Conservation (phyloP, 2,888 invertebrate species). For the Notocelia uddmanniana region DNA sequence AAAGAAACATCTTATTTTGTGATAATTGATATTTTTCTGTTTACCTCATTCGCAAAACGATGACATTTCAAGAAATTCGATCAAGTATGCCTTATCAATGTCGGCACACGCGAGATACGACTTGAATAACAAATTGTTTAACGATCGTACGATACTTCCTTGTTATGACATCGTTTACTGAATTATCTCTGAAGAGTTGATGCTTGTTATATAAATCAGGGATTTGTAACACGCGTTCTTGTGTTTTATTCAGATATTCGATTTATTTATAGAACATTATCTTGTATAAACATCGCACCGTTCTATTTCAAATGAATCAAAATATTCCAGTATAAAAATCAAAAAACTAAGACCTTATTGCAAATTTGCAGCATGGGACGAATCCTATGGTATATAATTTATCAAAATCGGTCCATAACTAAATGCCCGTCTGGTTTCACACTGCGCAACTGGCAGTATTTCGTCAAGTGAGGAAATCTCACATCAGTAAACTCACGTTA, state of each 20-base stretch:
- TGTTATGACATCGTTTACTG: constrained; percentile 26
- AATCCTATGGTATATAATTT: too few species aligned
- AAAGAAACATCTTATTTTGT: too few species aligned
- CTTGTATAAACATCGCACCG: neutral
- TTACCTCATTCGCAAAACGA: too few species aligned
- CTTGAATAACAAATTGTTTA: neutral
- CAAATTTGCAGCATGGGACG: too few species aligned
- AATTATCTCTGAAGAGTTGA: constrained; percentile 3
- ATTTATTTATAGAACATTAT: constrained; percentile 22
- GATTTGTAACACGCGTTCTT: neutral
- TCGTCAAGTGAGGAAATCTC: too few species aligned
- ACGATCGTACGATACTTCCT: constrained; percentile 14
- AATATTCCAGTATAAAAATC: too few species aligned
- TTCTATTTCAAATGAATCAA: neutral
- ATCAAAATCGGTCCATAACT: too few species aligned
- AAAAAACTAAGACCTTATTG: too few species aligned
- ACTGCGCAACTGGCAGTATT: too few species aligned
- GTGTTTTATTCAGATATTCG: neutral
- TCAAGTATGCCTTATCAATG: neutral
- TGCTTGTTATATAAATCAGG: constrained; percentile 22
- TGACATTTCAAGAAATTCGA: neutral
- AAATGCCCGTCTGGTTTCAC: too few species aligned
- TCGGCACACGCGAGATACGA: neutral
- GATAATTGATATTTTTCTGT: too few species aligned
- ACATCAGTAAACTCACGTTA: too few species aligned